A percentile compares a stretch with the other conserved stretches of the same genome.
phyloP scores from a whole-genome alignment of 2,797 vertebrate species.

The Peromyscus attwateri region DNA sequence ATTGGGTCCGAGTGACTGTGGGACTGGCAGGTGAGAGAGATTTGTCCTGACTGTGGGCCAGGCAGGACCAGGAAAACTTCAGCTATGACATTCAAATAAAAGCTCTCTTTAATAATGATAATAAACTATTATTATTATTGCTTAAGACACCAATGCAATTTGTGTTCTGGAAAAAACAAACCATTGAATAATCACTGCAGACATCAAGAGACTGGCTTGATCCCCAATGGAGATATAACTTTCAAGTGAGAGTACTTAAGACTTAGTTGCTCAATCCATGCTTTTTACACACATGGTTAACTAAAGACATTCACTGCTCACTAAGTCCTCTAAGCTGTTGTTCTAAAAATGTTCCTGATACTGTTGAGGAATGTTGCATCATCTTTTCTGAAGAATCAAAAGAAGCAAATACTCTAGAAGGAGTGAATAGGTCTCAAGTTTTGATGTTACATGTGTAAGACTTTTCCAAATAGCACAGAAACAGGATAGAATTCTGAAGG shows the following conservation, averaged over 20 bases:
- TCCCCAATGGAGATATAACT: background rate
- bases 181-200: background rate
- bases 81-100: background rate
- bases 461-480: background rate
- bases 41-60: too few relatives aligned
- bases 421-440: background rate
- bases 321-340: background rate
- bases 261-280: background rate
- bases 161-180: constrained; percentile 29
- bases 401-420: background rate
- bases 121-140: background rate
- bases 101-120: background rate
- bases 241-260: background rate
- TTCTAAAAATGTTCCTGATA: background rate
- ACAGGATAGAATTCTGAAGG: background rate
- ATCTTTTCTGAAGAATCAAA: background rate
- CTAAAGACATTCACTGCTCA: background rate
- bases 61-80: too few relatives aligned
- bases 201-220: background rate
- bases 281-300: background rate
- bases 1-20: too few relatives aligned
- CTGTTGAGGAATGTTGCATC: background rate
- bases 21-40: too few relatives aligned
- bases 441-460: background rate
- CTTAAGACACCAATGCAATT: background rate